phyloP scores from a whole-genome alignment of 2,113 vertebrate genomes.

The Hypomesus transpacificus region DNA sequence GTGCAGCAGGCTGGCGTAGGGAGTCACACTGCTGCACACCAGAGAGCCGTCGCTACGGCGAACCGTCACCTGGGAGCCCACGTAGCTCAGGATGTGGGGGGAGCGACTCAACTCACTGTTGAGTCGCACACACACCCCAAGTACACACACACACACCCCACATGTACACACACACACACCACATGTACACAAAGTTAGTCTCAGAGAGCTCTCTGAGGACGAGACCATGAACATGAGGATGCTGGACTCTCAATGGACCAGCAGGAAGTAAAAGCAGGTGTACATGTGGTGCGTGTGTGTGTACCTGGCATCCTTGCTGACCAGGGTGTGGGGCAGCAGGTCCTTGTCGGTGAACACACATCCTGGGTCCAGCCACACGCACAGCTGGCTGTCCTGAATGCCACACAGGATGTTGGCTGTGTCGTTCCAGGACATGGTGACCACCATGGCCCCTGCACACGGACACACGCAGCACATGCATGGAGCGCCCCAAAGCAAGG shows the following conservation, averaged over 20 bases:
- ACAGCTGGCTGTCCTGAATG: conserved; percentile 83
- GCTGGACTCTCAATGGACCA: too few species aligned
- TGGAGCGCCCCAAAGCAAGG: neutral
- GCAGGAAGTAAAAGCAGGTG: neutral
- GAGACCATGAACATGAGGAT: too few species aligned
- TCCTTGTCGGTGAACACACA: conserved; percentile 88
- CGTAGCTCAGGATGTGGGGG: conserved; percentile 83
- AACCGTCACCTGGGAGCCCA: conserved; percentile 81
- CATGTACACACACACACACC: neutral
- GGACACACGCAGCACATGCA: conserved; percentile 5
- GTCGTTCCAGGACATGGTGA: conserved; percentile 91
- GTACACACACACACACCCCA: neutral
- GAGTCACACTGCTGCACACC: conserved; percentile 79
- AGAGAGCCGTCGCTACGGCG: conserved; percentile 88
- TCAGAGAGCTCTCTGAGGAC: too few species aligned
- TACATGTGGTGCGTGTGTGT: neutral
- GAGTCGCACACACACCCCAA: neutral
- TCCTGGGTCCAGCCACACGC: conserved; percentile 91
- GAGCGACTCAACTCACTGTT: conserved; percentile 86
- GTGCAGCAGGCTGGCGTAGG: conserved; percentile 85
- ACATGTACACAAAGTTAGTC: neutral
- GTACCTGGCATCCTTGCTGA: conserved; percentile 87
- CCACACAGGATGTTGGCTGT: conserved; percentile 88
- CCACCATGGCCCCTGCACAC: conserved; percentile 77
- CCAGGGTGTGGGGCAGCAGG: conserved; percentile 84